Base-by-base conservation (phyloP, 1,140 invertebrate genomes). In the Arion vulgaris region DNA sequence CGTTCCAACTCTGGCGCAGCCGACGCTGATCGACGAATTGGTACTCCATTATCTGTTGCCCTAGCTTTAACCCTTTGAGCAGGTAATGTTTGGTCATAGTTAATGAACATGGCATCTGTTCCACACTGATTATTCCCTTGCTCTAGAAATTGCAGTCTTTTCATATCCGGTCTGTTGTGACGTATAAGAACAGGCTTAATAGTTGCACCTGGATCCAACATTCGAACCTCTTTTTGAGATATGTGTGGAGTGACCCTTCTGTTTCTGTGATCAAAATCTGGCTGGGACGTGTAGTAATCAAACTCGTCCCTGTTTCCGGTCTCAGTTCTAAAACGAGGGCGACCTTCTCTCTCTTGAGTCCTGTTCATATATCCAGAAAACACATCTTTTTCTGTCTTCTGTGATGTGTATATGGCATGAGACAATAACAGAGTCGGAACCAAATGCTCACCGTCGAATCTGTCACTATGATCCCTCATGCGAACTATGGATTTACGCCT, bases 71-170 rank as follows among this genome's bases (percentile, higher is more conserved):
- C 38, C 4, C 53, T 57, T 57, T n/a, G 41, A 45, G 15, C 41
- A 45, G 41, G 5, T 45, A 45, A 45, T 45, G 41, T 45, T 88
- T 88, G 88, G 88, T 90, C 82, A 87, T 90, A 5, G 89, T 84
- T 57, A 87, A 90, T 73, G 84, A 79, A 17, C 51, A 82, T 19
- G 81, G 87, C 28, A 86, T 88, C 49, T 86, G 82, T 41, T 85
- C 81, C 41, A 87, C 57, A 26, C 23, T 53, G 34, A 69, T 66
- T 51, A 34, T 41, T 28, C 26, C 36, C 36, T 49, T 28, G 5
- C 2, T 26, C 71, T 39, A 39, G 26, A 73, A 38, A 26, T 11
- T 39, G 36, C 1, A 49, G 2, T 34, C 62, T 66, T 23, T 45
- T 39, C 36, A 9, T 39, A 15, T 26, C 41, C 36, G 28, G 38